Conservation (phyloP, 2,888 invertebrate species). For the Cephus pygmeus region DNA sequence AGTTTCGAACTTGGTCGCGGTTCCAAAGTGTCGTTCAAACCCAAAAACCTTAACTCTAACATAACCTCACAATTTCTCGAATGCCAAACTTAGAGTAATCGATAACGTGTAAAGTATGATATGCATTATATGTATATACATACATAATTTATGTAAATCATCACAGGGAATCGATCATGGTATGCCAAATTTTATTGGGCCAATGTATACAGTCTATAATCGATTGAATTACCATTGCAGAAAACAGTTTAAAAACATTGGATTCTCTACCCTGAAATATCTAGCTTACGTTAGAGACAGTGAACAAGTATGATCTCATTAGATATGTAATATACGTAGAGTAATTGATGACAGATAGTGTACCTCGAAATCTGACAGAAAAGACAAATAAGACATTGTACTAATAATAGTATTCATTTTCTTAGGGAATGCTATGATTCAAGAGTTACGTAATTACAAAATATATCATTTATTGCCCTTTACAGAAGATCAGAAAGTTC, state of each 20-base stretch:
- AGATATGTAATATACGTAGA: not conserved
- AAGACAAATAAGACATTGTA: not conserved
- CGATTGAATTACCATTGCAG: not conserved
- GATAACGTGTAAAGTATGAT: not conserved
- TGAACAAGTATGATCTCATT: not conserved
- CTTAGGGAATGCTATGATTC: not conserved
- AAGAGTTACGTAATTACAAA: not conserved
- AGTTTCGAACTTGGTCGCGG: not conserved
- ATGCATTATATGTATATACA: not conserved
- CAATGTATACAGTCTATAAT: not conserved
- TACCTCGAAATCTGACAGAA: not conserved
- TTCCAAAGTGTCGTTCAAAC: not conserved
- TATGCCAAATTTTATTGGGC: conserved; percentile 13
- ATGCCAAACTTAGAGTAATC: conserved; percentile 19
- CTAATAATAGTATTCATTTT: not conserved
- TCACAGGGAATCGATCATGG: conserved; percentile 1
- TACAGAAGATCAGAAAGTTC: not conserved
- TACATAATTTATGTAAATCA: not conserved
- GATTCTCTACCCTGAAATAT: not conserved
- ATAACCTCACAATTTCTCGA: conserved; percentile 6
- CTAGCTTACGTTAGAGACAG: not conserved
- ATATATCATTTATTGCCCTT: not conserved
- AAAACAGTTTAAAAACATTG: not conserved
- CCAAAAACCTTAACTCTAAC: not conserved
- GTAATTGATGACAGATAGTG: not conserved